Evolutionary conservation across 2,888 invertebrate species (phyloP), one percentile per base, ranked within the genome.

Genomic region (Aspidiotus rigidus): DNA sequence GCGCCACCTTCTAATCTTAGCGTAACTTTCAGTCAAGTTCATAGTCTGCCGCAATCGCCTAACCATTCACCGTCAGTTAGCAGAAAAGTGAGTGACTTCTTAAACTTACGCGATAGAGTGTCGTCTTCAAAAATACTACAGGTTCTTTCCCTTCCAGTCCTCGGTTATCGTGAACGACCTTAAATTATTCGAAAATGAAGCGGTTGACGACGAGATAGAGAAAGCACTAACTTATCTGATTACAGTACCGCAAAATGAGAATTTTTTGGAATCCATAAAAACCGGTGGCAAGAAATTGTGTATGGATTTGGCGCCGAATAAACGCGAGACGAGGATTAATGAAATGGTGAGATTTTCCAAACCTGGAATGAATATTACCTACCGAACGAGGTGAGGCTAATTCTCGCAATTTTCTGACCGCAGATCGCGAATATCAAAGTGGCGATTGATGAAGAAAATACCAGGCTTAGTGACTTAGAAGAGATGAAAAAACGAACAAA

Each of bases 181-280:
- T n/a, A 69, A 62, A 56, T n/a, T 69, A 44, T 69, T 69, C 39
- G 39, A 69, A 56, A 62, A 54, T 39, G 62, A 62, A 49, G 62
- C 53, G 16, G 57, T 41, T 9, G 63, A 69, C 16, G 63, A 69
- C 15, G 69, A 69, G 49, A 55, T 69, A 11, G 69, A 69, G 39
- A 69, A 63, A 49, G 69, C 69, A 15, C 49, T 69, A 13, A n/a
- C 54, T 28, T 57, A 69, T 57, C 62, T 69, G 42, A 61, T 69
- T 39, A 42, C 62, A 9, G 28, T 63, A 40, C 69, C 69, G 17
- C 80, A 83, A 72, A 88, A 90, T 76, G 92, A 93, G 76, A 86
- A 87, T 73, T 83, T 94, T 74, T 92, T 96, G 82, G 88, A 89
- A 70, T 84, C 89, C 73, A 95, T 96, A 16, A 89, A 95, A 79